These are phyloP conservation scores for Diphyllodes magnificus DNA, from an alignment of 2,113 vertebrate species.

Conservation along the genomic window DNA sequence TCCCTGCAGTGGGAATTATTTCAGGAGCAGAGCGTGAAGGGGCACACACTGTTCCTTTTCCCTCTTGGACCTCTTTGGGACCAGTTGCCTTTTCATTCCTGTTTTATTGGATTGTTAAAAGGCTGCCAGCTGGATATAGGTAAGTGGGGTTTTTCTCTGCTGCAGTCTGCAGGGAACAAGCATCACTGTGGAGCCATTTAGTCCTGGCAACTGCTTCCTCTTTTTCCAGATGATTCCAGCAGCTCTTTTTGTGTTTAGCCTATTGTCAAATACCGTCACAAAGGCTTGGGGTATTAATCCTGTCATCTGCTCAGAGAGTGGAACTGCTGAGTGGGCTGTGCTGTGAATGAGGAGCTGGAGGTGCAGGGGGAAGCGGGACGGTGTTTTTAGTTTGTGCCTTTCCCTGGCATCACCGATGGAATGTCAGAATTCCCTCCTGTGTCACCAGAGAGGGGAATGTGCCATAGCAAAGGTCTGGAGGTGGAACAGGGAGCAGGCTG, in stretches of 20 bases:
- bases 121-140: constrained; percentile 16
- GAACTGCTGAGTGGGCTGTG: constrained; percentile 30
- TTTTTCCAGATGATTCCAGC: constrained; percentile 58
- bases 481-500: background rate
- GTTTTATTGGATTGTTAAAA: background rate
- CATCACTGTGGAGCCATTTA: background rate
- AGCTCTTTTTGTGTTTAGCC: constrained; percentile 6
- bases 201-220: constrained; percentile 27
- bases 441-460: background rate
- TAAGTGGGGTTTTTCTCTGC: background rate
- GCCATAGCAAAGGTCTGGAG: background rate
- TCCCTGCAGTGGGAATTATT: background rate
- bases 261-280: background rate
- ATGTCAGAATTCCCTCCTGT: background rate
- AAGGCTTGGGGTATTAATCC: constrained; percentile 5
- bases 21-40: background rate
- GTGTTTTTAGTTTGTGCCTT: background rate
- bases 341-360: constrained; percentile 3
- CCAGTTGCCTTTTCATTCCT: background rate
- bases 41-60: background rate
- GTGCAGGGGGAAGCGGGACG: background rate
- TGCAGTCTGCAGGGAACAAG: background rate
- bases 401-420: background rate
- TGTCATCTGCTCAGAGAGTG: background rate
- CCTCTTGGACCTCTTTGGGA: background rate